Evolutionary conservation across 2,888 invertebrate species (phyloP), one percentile per base, ranked within the genome.

Genomic region (Netelia virgata): DNA sequence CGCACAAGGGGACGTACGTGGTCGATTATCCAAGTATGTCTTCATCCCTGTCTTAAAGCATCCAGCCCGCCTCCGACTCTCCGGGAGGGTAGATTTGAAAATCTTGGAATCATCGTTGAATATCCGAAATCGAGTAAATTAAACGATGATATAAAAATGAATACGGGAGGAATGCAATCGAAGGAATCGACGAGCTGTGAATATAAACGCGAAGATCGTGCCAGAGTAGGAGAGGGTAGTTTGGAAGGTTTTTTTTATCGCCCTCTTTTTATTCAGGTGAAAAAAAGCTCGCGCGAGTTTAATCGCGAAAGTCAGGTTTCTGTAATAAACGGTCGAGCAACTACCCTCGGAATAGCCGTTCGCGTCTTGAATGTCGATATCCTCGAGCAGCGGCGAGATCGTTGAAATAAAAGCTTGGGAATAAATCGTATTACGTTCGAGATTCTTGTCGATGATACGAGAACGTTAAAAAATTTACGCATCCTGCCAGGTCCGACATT

Each of bases 1-100:
- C 76, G 66, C 76, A 68, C 43, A 16, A n/a, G 69, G 43, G 6
- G 11, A 57, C 3, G 68, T 43, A 68, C 76, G 76, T 68, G 66
- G 43, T 9, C 20, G 11, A 76, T 76, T 47, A 59, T 53, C 47
- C 47, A 47, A 47, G 14, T 47, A 47, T 43, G 16, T 36, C 43
- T 3, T 5, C 14, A 11, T 50, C 68, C 18, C 50, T 47, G 11
- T 18, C 23, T 57, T 1, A 41, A 59, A 16, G 5, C 43, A 47
- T 69, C 59, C 66, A 59, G 53, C 50, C 43, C 16, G 61, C 23
- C 59, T 83, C 20, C 16, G 1, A 43, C 59, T 57, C 53, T 20
- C 23, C 16, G 36, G 5, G 47, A 47, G 36, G 20, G 43, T 18
- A 23, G 47, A 74, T 14, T 47, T 10, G 14, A 47, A 47, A 57